These are phyloP conservation scores for Cataglyphis cursor DNA, from an alignment of 2,888 invertebrate species.

Conservation along the genomic window DNA sequence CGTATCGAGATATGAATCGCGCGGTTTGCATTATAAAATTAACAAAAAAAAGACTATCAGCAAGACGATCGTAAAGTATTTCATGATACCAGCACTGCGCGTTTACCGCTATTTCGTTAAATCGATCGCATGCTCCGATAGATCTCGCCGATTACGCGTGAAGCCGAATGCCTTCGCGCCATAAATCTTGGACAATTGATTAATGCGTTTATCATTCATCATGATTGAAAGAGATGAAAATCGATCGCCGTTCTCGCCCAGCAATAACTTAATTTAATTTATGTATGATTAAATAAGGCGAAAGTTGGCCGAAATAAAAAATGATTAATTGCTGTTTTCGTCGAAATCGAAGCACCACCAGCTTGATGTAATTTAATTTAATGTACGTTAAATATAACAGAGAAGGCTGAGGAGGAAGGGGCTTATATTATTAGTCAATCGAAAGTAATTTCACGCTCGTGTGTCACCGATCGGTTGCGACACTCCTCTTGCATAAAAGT, in stretches of 20 bases:
- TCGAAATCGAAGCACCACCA: neutral
- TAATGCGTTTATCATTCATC: constrained; percentile 22
- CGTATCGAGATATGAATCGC: neutral
- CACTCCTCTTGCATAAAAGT: neutral
- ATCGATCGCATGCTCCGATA: constrained; percentile 28
- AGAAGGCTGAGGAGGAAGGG: neutral
- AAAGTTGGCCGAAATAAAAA: neutral
- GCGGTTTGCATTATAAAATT: neutral
- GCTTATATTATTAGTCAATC: neutral
- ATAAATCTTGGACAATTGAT: constrained; percentile 37
- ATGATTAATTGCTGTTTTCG: neutral
- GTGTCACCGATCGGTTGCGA: constrained; percentile 15
- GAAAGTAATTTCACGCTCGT: constrained; percentile 13
- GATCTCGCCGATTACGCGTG: neutral
- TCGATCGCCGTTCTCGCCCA: neutral
- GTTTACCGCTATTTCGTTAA: constrained; percentile 25
- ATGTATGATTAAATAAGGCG: neutral
- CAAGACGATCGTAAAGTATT: neutral
- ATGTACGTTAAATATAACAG: neutral
- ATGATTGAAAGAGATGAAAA: neutral
- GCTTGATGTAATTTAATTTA: neutral
- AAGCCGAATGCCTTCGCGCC: neutral
- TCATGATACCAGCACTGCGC: neutral
- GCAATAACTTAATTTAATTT: constrained; percentile 26
- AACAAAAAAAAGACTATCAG: neutral